Evolutionary conservation across 1,140 invertebrate genomes (phyloP).

Genomic region (Zaprionus capensis): DNA sequence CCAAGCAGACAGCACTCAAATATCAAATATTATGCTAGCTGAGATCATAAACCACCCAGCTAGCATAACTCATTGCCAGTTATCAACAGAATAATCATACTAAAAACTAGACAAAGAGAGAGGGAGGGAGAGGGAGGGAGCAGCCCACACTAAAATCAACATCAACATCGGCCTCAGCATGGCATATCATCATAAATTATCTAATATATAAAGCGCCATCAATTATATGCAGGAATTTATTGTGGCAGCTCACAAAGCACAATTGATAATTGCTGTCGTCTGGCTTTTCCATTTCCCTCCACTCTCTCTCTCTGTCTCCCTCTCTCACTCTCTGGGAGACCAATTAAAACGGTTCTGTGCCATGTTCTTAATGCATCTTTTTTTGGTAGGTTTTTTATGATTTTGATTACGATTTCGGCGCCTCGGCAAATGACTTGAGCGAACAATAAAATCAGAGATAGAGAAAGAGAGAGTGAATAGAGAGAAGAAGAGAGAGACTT

Average conservation of each 20-base stretch:
- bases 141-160: slow-evolving; percentile 46
- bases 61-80: slow-evolving; percentile 39
- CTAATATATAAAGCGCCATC: slow-evolving; percentile 60
- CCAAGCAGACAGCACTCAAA: neutral
- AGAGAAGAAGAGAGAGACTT: neutral
- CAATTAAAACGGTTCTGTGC: slow-evolving; percentile 71
- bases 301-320: slow-evolving; percentile 6
- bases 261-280: slow-evolving; percentile 81
- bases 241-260: slow-evolving; percentile 57
- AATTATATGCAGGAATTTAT: slow-evolving; percentile 74
- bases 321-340: slow-evolving; percentile 27
- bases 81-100: slow-evolving; percentile 40
- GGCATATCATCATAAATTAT: slow-evolving; percentile 66
- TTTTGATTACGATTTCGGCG: slow-evolving; percentile 80
- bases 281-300: slow-evolving; percentile 47
- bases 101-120: slow-evolving; percentile 23
- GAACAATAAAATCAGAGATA: slow-evolving; percentile 60
- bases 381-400: slow-evolving; percentile 56
- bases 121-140: neutral
- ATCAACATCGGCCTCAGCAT: slow-evolving; percentile 12
- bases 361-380: slow-evolving; percentile 47
- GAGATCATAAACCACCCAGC: slow-evolving; percentile 40
- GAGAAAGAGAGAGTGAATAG: neutral
- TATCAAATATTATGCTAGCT: slow-evolving; percentile 14
- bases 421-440: slow-evolving; percentile 56